Evolutionary conservation across 1,140 invertebrate genomes (phyloP).

Genomic region (Ruditapes philippinarum): DNA sequence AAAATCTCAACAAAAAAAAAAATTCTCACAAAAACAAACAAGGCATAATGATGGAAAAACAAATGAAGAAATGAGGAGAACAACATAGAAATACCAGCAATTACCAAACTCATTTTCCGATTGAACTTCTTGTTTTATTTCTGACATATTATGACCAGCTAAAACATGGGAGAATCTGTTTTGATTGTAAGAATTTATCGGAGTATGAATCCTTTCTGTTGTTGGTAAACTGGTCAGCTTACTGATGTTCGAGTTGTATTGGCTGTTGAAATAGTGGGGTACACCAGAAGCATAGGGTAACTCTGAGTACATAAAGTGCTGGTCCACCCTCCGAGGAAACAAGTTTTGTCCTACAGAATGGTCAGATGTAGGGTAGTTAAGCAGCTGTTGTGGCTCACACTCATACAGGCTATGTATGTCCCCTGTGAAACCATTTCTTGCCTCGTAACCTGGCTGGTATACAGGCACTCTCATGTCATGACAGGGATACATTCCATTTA

Average conservation of each 20-base stretch:
- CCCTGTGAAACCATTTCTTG: neutral
- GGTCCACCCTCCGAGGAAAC: neutral
- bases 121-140: constrained; percentile 7
- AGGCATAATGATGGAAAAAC: too few relatives aligned
- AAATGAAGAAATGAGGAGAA: neutral
- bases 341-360: neutral
- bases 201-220: neutral
- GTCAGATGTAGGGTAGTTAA: neutral
- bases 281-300: neutral
- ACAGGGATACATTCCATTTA: neutral
- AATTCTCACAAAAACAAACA: too few relatives aligned
- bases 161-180: neutral
- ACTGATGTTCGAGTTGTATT: neutral
- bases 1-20: too few relatives aligned
- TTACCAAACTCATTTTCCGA: constrained; percentile 3
- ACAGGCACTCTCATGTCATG: neutral
- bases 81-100: neutral
- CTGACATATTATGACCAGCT: neutral
- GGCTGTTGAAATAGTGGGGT: neutral
- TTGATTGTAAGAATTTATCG: neutral
- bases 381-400: neutral
- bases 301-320: neutral
- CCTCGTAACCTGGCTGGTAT: neutral
- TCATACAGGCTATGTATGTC: neutral
- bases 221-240: neutral